Evolutionary conservation across 2,797 vertebrate species (phyloP), one percentile per base, ranked within the genome.

Genomic region (Oophaga sylvatica): DNA sequence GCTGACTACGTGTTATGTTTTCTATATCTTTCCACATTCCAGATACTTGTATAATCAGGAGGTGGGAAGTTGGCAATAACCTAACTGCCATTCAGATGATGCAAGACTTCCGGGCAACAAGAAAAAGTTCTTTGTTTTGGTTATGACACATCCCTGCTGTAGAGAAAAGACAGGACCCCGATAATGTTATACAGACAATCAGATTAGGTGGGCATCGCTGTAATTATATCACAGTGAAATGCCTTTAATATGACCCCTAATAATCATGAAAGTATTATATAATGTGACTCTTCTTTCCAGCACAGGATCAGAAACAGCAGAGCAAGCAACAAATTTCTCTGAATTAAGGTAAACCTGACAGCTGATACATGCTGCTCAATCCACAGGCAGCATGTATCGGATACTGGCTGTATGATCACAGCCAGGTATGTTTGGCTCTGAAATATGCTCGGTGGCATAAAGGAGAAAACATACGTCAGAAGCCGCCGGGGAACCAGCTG

Each of bases 31-130:
- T 80, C 78, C 75, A 77, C 75, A 80, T 79, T 31, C n/a, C 76
- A 10, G 56, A 19, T 80, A 80, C 26, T 80, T 80, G 57, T 20
- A 31, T 80, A 60, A 80, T 60, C 29, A 41, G 78, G 57, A 80
- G 78, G 57, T 80, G 78, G 57, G 59, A 80, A 80, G 29, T 22
- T 80, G 57, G 57, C 59, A 80, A 22, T 80, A 80, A 45, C 35
- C 60, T n/a, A 29, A 80, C 29, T 80, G 78, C 10, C 35, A 20
- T 80, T 31, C 79, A 63, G 79, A 80, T 80, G 60, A 80, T 80
- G 35, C 60, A 80, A 65, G 79, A 62, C 57, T 80, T 80, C 78
- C 35, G 20, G 35, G 31, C 59, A 45, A 19, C 31, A 17, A 11
- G 57, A 80, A 63, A 53, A 76, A 76, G 45, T 60, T 57, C 31